Evolutionary conservation across 2,888 invertebrate genomes (phyloP), one percentile per base, ranked within the genome.

Genomic region (Periphyllus acericola): DNA sequence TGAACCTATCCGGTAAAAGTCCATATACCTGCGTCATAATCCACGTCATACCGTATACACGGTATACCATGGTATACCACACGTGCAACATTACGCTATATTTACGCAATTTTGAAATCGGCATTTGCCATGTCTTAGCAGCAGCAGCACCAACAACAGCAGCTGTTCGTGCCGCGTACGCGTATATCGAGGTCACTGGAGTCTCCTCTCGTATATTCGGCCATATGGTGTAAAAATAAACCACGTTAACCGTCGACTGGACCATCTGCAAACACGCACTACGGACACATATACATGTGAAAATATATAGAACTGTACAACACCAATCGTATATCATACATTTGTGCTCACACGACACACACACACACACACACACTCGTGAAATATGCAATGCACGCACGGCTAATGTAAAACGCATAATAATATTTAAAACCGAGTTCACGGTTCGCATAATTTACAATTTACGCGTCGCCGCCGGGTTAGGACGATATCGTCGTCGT

Each of bases 161-260:
- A 82, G 81, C 81, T 82, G 81, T 32, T 71, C 6, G 68, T 32
- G 60, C 0, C 1, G 21, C 21, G 21, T 5, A 21, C 5, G 19
- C 25, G 71, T 82, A 68, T 46, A 68, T 46, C 66, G 68, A 81
- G 81, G 81, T 68, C 36, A 81, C 68, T 40, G 66, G 81, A 81
- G 68, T 81, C 40, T n/a, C 68, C 29, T 66, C 4, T 19, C 29
- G 36, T 34, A 5, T 5, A 21, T 9, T 66, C 36, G 66, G 80
- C 40, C 68, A 68, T 68, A 21, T 40, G 81, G 68, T 40, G 40
- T 81, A 81, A 68, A 68, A 81, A 68, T 81, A 80, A 80, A 60
- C 55, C 55, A 34, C 34, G 55, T 55, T 34, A 66, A 17, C 60
- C 32, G 9, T 55, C n/a, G 5, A 17, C 55, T 34, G 66, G 40